These are phyloP conservation scores for Bacillus rossius DNA, from an alignment of 1,140 invertebrate genomes.

Conservation along the genomic window DNA sequence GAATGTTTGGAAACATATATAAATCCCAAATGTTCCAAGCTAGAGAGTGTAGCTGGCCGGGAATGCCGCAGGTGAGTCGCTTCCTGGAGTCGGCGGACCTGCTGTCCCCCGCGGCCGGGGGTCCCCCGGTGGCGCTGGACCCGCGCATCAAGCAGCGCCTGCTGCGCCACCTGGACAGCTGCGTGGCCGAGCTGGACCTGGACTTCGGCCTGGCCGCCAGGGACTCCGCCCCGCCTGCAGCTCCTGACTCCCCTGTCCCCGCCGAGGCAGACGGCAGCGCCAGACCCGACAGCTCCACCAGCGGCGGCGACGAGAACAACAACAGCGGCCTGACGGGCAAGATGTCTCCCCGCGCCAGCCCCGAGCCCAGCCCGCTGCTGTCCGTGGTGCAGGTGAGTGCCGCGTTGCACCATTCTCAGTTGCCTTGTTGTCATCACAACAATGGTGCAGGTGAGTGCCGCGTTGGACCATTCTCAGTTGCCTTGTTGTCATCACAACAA, in stretches of 20 bases:
- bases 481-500: too few species aligned
- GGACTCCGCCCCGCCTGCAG: not conserved
- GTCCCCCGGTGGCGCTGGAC: constrained; percentile 44
- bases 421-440: too few species aligned
- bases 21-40: too few species aligned
- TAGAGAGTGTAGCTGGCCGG: too few species aligned
- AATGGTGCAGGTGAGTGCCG: too few species aligned
- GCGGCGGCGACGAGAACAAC: constrained; percentile 13
- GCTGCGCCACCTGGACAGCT: constrained; percentile 62
- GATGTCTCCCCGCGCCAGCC: not conserved
- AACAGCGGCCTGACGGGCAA: not conserved
- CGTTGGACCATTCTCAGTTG: too few species aligned
- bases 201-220: constrained; percentile 51
- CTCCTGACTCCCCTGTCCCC: too few species aligned
- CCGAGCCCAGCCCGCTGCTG: constrained; percentile 1
- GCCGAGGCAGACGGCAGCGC: constrained; percentile 12
- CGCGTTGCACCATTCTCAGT: not conserved
- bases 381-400: constrained; percentile 1
- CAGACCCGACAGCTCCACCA: constrained; percentile 8
- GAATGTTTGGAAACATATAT: too few species aligned
- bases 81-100: constrained; percentile 12
- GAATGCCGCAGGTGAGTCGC: constrained; percentile 6
- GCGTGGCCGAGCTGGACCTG: constrained; percentile 61
- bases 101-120: not conserved
- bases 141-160: constrained; percentile 60